Conservation (phyloP, 2,888 invertebrate species). For the Microchrysa polita region DNA sequence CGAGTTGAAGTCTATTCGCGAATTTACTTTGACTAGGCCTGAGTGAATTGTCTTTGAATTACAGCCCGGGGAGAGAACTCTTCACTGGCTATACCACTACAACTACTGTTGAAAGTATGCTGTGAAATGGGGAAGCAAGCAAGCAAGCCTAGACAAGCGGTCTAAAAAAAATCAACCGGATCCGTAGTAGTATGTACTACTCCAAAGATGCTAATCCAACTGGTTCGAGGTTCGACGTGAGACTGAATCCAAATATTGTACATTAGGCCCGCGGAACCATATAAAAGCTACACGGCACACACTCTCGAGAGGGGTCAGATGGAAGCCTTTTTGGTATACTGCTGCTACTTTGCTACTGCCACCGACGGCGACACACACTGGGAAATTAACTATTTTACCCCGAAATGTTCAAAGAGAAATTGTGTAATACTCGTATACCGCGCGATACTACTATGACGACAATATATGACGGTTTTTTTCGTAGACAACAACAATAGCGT, state of each 20-base stretch:
- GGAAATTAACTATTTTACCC: constrained; percentile 20
- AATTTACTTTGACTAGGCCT: too few relatives aligned
- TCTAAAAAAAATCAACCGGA: constrained; percentile 15
- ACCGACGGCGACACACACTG: constrained; percentile 19
- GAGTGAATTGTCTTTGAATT: too few relatives aligned
- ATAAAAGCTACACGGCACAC: neutral
- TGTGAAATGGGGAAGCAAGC: too few relatives aligned
- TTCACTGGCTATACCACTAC: too few relatives aligned
- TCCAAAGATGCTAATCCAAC: constrained; percentile 30
- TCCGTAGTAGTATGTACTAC: constrained; percentile 14
- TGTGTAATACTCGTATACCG: constrained; percentile 30
- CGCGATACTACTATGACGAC: too few relatives aligned
- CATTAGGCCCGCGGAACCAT: constrained; percentile 37
- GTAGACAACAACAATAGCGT: constrained; percentile 9
- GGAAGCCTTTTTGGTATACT: constrained; percentile 18
- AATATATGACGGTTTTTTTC: neutral
- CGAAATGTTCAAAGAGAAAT: constrained; percentile 35
- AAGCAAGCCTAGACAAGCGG: neutral
- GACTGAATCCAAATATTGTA: constrained; percentile 42
- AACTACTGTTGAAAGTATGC: too few relatives aligned
- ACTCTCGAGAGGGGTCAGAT: constrained; percentile 8
- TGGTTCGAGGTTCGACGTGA: constrained; percentile 44
- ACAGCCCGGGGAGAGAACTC: too few relatives aligned
- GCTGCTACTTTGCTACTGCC: too few relatives aligned
- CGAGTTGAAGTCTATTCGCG: too few relatives aligned